Percentiles rank a stretch among this genome's conserved stretches.
Evolutionary conservation across 2,113 vertebrate species (phyloP).

Genomic region (Myotis brandtii): DNA sequence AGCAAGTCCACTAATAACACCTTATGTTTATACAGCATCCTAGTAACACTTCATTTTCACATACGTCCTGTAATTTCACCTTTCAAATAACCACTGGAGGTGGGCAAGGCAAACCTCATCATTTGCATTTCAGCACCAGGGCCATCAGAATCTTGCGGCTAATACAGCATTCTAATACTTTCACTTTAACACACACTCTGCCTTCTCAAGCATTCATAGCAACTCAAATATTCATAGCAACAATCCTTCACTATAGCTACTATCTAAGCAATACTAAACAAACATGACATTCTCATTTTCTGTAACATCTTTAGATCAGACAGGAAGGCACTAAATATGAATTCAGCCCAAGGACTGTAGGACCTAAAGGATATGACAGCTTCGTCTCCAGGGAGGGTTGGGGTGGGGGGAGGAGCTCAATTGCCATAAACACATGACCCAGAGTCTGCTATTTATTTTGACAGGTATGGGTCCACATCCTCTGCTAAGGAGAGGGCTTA

Average conservation of each 20-base stretch:
- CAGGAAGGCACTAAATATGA: not conserved
- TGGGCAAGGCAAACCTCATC: not conserved
- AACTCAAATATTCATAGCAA: slow-evolving; percentile 53
- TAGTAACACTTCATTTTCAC: slow-evolving; percentile 3
- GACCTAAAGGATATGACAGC: not conserved
- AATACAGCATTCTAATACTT: not conserved
- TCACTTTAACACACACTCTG: slow-evolving; percentile 1
- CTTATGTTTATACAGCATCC: not conserved
- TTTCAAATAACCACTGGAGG: slow-evolving; percentile 38
- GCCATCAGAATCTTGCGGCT: not conserved
- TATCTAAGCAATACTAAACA: slow-evolving; percentile 35
- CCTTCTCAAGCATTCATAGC: slow-evolving; percentile 38
- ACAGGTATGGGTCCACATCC: not conserved
- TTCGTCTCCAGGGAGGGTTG: not conserved
- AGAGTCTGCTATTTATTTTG: not conserved
- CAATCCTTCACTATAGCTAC: slow-evolving; percentile 23
- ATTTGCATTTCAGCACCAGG: not conserved
- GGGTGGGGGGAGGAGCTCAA: not conserved
- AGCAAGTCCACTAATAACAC: slow-evolving; percentile 32
- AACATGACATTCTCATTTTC: slow-evolving; percentile 43
- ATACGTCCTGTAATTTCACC: not conserved
- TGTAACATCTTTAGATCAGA: slow-evolving; percentile 55
- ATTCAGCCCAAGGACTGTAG: not conserved
- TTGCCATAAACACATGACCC: not conserved
- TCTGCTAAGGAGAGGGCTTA: not conserved